A percentile compares a stretch with the other conserved stretches of the same genome.
These are phyloP conservation scores for Yponomeuta sedellus DNA, from an alignment of 2,888 invertebrate species.

Conservation along the genomic window DNA sequence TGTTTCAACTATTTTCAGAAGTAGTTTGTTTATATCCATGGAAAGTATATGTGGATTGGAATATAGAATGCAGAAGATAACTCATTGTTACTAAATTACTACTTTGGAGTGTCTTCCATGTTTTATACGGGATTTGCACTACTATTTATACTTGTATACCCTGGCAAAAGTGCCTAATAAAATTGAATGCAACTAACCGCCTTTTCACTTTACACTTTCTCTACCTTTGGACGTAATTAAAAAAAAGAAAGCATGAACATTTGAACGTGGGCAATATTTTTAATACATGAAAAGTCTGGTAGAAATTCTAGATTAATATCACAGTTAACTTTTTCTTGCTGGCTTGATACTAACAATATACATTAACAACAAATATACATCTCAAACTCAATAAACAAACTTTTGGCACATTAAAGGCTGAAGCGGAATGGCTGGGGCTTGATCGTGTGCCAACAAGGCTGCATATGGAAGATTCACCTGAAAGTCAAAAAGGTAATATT, in stretches of 20 bases:
- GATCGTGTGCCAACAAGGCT: slow-evolving; percentile 81
- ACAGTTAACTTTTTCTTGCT: slow-evolving; percentile 27
- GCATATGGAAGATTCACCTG: slow-evolving; percentile 73
- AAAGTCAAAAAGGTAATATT: slow-evolving; percentile 73
- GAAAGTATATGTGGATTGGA: too few species aligned
- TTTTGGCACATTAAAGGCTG: slow-evolving; percentile 70
- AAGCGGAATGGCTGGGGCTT: slow-evolving; percentile 79
- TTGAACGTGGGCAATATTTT: slow-evolving; percentile 18
- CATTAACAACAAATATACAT: slow-evolving; percentile 33
- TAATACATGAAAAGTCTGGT: slow-evolving; percentile 35
- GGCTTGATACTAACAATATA: slow-evolving; percentile 22
- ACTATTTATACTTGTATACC: slow-evolving; percentile 11
- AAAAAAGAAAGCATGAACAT: too few species aligned
- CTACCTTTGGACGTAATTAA: neutral
- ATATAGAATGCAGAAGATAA: neutral
- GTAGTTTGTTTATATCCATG: too few species aligned
- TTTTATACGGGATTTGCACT: neutral
- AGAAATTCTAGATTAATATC: slow-evolving; percentile 29
- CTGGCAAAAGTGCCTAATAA: slow-evolving; percentile 28
- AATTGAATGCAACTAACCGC: slow-evolving; percentile 34
- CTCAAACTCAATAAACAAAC: slow-evolving; percentile 45
- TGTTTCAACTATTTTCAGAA: too few species aligned
- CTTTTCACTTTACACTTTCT: slow-evolving; percentile 40
- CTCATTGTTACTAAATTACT: neutral
- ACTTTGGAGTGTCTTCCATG: neutral